Conservation (phyloP, 2,797 vertebrate genomes). For the Amblyopsis hoosieri region DNA sequence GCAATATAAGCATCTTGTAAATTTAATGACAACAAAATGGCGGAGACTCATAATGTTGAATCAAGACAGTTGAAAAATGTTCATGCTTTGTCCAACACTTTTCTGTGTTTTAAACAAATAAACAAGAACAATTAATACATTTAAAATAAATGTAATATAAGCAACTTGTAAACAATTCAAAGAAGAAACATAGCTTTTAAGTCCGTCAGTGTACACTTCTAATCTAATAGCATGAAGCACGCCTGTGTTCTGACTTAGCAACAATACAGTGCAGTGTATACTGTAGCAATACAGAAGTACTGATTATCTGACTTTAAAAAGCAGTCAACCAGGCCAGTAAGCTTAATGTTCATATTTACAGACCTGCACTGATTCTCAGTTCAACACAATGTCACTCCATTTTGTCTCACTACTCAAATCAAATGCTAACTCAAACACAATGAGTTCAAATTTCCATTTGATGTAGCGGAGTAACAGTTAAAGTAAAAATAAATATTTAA, state of each 20-base stretch:
- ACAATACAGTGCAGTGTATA: background rate
- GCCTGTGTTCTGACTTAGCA: background rate
- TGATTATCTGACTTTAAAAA: conserved; percentile 1
- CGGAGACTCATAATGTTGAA: too few relatives aligned
- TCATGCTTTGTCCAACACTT: too few relatives aligned
- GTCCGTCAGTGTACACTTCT: background rate
- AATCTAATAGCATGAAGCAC: background rate
- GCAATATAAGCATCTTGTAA: too few relatives aligned
- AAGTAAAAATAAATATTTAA: too few relatives aligned
- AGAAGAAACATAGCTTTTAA: background rate
- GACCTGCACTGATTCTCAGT: background rate
- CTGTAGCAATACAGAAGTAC: conserved; percentile 4
- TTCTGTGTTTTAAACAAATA: too few relatives aligned
- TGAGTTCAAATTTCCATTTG: background rate
- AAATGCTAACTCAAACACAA: background rate
- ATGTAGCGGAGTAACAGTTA: background rate
- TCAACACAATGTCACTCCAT: background rate
- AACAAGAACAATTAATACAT: too few relatives aligned
- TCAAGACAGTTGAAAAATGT: too few relatives aligned
- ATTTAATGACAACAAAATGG: too few relatives aligned
- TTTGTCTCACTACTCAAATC: background rate
- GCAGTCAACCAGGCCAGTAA: background rate
- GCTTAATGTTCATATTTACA: conserved; percentile 4
- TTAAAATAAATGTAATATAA: background rate
- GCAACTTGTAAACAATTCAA: background rate